Percentiles rank a stretch among this genome's conserved stretches.
These are phyloP conservation scores for Hexactinellida sp. DNA, from an alignment of 37 sponge, comb jelly and placozoan genomes.

Conservation along the genomic window DNA sequence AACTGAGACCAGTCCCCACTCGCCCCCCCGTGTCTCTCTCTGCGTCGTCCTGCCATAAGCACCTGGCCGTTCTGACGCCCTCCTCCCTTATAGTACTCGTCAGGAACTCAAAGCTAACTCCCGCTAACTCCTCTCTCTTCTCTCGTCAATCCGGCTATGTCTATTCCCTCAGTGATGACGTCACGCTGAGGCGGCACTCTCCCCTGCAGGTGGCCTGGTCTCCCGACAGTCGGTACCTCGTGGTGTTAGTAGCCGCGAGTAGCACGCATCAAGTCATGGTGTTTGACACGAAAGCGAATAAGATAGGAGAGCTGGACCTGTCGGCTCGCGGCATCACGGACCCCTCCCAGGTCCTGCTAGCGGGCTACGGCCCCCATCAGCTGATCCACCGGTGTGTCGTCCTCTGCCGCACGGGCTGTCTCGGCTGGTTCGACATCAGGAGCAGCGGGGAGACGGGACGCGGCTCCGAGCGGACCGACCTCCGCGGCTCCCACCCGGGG, in stretches of 20 bases:
- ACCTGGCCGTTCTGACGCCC: not conserved
- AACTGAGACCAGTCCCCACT: not conserved
- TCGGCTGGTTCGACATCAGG: not conserved
- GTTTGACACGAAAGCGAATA: slow-evolving; percentile 4
- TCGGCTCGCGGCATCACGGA: not conserved
- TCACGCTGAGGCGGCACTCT: not conserved
- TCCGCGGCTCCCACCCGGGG: not conserved
- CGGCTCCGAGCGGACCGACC: not conserved
- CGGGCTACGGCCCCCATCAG: not conserved
- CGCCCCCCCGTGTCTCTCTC: not conserved
- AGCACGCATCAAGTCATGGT: not conserved
- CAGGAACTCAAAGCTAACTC: not conserved
- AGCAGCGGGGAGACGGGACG: not conserved
- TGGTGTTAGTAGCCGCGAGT: not conserved
- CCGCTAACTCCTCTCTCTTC: not conserved
- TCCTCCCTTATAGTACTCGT: not conserved
- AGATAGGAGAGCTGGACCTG: not conserved
- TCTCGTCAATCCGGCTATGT: not conserved
- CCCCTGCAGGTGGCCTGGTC: not conserved
- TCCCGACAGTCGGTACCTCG: not conserved
- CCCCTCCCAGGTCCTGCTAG: not conserved
- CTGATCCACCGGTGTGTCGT: not conserved
- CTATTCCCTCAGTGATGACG: not conserved
- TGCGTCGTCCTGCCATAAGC: not conserved
- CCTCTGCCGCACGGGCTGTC: not conserved